Conservation (phyloP, 2,797 vertebrate genomes). For the Melanotaenia boesemani region DNA sequence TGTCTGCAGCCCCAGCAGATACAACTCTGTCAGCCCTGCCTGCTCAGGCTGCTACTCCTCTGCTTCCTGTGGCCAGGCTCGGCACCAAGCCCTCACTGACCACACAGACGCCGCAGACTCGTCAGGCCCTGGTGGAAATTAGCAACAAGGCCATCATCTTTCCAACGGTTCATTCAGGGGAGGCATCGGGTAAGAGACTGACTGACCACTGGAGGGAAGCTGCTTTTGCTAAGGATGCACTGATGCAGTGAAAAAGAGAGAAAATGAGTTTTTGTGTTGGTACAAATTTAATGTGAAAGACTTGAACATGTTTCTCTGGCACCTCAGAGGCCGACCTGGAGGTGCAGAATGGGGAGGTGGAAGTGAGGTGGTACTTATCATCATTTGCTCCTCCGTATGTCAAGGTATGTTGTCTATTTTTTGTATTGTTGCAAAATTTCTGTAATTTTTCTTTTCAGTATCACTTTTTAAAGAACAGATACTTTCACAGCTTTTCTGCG, state of each 20-base stretch:
- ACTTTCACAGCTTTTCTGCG: constrained; percentile 4
- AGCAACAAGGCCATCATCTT: constrained; percentile 88
- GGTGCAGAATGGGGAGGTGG: constrained; percentile 88
- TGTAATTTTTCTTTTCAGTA: constrained; percentile 3
- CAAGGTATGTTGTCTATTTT: constrained; percentile 83
- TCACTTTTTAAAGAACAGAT: background rate
- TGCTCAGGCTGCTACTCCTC: constrained; percentile 78
- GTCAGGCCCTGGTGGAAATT: constrained; percentile 83
- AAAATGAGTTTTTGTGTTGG: background rate
- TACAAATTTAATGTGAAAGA: constrained; percentile 8
- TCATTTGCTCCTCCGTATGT: constrained; percentile 95
- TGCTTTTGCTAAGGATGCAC: background rate
- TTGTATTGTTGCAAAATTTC: constrained; percentile 4
- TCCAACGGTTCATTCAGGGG: constrained; percentile 84
- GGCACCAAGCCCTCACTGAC: constrained; percentile 53
- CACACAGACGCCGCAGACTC: constrained; percentile 45
- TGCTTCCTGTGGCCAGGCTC: constrained; percentile 73
- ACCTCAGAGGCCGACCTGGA: constrained; percentile 88
- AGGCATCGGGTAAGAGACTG: constrained; percentile 86
- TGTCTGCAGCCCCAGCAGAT: constrained; percentile 69
- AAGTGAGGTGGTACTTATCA: constrained; percentile 91
- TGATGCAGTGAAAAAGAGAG: background rate
- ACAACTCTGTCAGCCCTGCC: constrained; percentile 66
- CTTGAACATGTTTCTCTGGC: constrained; percentile 20
- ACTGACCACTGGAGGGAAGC: background rate